phyloP scores from a whole-genome alignment of 2,888 invertebrate species.

The Chrysodeixis includens region DNA sequence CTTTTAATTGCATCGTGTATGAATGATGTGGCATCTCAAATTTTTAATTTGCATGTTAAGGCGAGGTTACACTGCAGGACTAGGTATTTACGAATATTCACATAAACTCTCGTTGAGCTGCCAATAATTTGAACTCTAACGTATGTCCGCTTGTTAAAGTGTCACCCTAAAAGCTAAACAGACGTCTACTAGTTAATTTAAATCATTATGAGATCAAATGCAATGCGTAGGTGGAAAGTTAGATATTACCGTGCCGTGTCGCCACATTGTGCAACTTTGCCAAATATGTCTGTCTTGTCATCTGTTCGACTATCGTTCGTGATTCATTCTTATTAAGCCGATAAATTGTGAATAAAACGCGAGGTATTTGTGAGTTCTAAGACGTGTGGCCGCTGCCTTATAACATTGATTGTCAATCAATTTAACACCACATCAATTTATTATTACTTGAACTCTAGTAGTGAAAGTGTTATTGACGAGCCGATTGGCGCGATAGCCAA shows the following conservation, averaged over 20 bases:
- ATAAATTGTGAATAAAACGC: not conserved
- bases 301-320: not conserved
- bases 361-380: not conserved
- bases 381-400: not conserved
- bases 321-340: not conserved
- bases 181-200: constrained; percentile 2
- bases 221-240: constrained; percentile 1
- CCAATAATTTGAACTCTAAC: not conserved
- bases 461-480: constrained; percentile 14
- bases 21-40: not conserved
- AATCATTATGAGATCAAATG: constrained; percentile 4
- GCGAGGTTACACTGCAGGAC: not conserved
- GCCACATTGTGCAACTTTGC: constrained; percentile 1
- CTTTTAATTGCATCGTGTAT: constrained; percentile 33
- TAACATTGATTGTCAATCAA: constrained; percentile 8
- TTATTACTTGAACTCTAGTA: not conserved
- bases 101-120: not conserved
- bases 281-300: not conserved
- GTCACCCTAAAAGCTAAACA: not conserved
- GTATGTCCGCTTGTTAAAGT: not conserved
- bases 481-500: not conserved
- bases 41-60: constrained; percentile 5
- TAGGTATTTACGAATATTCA: not conserved
- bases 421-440: constrained; percentile 3
- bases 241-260: not conserved